Percentiles rank a stretch among this genome's conserved stretches.
These are phyloP conservation scores for Pseudomugil gertrudae DNA, from an alignment of 2,797 vertebrate species.

Conservation along the genomic window DNA sequence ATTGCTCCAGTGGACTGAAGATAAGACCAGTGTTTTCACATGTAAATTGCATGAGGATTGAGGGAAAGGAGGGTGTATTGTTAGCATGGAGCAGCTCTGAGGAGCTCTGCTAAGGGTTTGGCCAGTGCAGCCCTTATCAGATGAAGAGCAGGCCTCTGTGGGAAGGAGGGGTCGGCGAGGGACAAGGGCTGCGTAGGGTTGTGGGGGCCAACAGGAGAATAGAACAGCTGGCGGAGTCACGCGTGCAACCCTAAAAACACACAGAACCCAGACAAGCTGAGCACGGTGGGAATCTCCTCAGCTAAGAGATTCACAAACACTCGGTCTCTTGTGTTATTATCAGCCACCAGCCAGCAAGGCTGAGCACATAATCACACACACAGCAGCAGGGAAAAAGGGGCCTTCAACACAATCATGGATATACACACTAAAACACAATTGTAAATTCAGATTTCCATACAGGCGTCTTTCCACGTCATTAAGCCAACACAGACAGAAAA, in stretches of 20 bases:
- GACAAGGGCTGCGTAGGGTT: conserved; percentile 58
- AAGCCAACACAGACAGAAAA: conserved; percentile 31
- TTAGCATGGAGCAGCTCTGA: conserved; percentile 68
- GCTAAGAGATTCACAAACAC: conserved; percentile 78
- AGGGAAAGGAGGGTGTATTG: conserved; percentile 73
- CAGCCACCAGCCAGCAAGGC: conserved; percentile 76
- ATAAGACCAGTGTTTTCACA: conserved; percentile 83
- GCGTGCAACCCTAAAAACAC: conserved; percentile 82
- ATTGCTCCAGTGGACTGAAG: conserved; percentile 75
- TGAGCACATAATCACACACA: conserved; percentile 77
- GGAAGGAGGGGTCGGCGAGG: conserved; percentile 63
- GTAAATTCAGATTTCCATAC: conserved; percentile 73
- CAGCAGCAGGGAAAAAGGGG: conserved; percentile 44
- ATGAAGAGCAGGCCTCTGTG: conserved; percentile 81
- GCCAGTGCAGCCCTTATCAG: conserved; percentile 79
- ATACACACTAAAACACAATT: conserved; percentile 44
- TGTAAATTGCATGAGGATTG: conserved; percentile 77
- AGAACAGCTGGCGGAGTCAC: conserved; percentile 84
- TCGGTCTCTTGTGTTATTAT: conserved; percentile 79
- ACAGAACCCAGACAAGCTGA: conserved; percentile 80
- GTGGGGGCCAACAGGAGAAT: conserved; percentile 76
- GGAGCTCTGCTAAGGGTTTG: conserved; percentile 72
- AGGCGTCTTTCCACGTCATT: conserved; percentile 62
- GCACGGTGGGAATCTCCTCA: conserved; percentile 82
- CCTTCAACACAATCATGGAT: conserved; percentile 47